Evolutionary conservation across 1,140 invertebrate species (phyloP).

Genomic region (Heterodera carotae): DNA sequence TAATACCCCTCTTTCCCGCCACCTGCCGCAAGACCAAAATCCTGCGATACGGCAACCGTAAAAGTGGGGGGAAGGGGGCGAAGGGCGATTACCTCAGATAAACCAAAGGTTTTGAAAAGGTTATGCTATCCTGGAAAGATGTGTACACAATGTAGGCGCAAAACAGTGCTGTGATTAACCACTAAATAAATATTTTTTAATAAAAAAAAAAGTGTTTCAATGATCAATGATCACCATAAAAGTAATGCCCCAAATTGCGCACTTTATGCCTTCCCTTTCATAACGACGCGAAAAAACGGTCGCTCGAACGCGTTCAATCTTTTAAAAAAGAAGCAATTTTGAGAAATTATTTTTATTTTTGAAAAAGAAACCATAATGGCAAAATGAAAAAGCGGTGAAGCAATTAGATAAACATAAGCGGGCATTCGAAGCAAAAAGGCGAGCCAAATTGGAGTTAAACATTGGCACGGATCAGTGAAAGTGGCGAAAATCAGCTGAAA

Average conservation of each 20-base stretch:
- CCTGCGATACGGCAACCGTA: too few species aligned
- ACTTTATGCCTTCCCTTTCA: conserved; percentile 5
- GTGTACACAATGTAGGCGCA: conserved; percentile 2
- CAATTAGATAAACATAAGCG: conserved; percentile 2
- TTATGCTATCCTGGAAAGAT: not conserved
- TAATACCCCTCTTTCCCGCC: too few species aligned
- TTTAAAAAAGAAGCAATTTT: not conserved
- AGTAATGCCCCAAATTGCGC: not conserved
- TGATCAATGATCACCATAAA: not conserved
- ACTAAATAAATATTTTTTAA: not conserved
- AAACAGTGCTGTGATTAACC: not conserved
- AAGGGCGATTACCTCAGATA: not conserved
- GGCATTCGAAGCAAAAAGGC: conserved; percentile 13
- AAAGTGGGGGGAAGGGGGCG: too few species aligned
- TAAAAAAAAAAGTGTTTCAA: not conserved
- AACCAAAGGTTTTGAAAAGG: conserved; percentile 22
- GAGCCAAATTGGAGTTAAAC: conserved; percentile 7
- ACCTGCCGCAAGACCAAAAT: too few species aligned
- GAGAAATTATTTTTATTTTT: not conserved
- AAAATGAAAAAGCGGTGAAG: conserved; percentile 16
- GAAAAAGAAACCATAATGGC: not conserved
- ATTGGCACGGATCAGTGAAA: not conserved
- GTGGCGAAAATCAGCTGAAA: not conserved
- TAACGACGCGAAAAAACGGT: conserved; percentile 3
- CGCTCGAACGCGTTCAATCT: conserved; percentile 21